Evolutionary conservation across 2,888 invertebrate genomes (phyloP).

Genomic region (Hydropsyche betteni): DNA sequence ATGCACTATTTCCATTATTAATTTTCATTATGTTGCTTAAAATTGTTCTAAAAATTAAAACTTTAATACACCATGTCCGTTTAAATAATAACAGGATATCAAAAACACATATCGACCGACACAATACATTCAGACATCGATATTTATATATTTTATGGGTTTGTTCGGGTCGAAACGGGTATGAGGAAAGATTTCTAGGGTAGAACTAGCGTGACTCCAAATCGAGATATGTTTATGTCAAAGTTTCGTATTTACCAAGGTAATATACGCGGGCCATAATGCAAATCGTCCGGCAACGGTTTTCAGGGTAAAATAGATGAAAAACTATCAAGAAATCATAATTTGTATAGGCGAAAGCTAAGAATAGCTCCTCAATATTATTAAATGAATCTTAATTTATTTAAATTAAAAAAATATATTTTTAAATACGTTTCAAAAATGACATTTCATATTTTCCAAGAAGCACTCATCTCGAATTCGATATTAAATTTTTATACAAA

Average conservation of each 20-base stretch:
- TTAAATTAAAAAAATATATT: no score
- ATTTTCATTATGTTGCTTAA: not conserved
- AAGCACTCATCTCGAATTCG: no score
- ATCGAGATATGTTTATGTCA: conserved; percentile 40
- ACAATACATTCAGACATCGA: not conserved
- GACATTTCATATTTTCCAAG: no score
- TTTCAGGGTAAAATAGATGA: conserved; percentile 5
- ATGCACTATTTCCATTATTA: not conserved
- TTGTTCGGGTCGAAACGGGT: conserved; percentile 2
- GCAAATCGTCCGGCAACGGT: conserved; percentile 36
- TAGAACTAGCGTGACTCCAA: conserved; percentile 35
- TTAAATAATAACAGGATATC: conserved; percentile 36
- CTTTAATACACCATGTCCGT: conserved; percentile 34
- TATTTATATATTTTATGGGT: not conserved
- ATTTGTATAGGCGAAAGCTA: no score
- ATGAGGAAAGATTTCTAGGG: not conserved
- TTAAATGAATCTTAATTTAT: no score
- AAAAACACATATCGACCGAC: conserved; percentile 27
- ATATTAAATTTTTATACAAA: no score
- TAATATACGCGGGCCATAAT: conserved; percentile 38
- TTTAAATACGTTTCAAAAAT: no score
- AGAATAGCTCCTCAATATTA: no score
- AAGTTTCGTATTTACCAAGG: conserved; percentile 39
- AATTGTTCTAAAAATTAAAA: not conserved
- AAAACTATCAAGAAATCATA: not conserved